Evolutionary conservation across 2,888 invertebrate genomes (phyloP), one percentile per base, ranked within the genome.

Genomic region (Griposia aprilina): DNA sequence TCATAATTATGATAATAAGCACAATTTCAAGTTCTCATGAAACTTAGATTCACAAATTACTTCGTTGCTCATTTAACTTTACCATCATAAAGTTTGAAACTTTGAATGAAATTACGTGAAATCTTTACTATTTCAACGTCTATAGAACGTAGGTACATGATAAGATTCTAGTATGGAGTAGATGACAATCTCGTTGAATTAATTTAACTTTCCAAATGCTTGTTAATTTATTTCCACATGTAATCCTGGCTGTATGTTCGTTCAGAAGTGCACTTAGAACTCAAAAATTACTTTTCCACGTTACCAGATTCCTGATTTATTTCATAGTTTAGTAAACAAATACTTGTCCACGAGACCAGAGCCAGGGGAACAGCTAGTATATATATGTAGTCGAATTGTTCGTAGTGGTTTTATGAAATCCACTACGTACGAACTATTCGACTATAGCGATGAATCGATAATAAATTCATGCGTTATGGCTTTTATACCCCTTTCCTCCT

Each of bases 41-140:
- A 72, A 66, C 59, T 68, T 69, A 65, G 50, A 57, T 65, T 78
- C 48, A 70, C 65, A 77, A 50, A 78, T 78, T 59, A 81, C 68
- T 68, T 63, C 55, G 55, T 50, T 41, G 60, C 63, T 81, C 82
- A 73, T 77, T 66, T 48, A 81, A 77, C 68, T 73, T 81, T 73
- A n/a, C 60, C 59, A 50, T 78, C 36, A 59, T 23, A 66, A 45
- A 79, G 63, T 60, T 80, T 45, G n/a, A 13, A 68, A 68, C 50
- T 79, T 57, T 50, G 66, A n/a, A 69, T 41, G 7, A 11, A 57
- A 48, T 23, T 30, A 50, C 20, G n/a, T n/a, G 48, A 41, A 67
- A 76, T 30, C 26, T 63, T 36, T 62, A 68, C 41, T 20, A 50
- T 74, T 71, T 20, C 15, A 30, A 20, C 30, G n/a, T 73, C 50